Conservation (phyloP, 2,113 vertebrate genomes). For the Callorhinus ursinus region DNA sequence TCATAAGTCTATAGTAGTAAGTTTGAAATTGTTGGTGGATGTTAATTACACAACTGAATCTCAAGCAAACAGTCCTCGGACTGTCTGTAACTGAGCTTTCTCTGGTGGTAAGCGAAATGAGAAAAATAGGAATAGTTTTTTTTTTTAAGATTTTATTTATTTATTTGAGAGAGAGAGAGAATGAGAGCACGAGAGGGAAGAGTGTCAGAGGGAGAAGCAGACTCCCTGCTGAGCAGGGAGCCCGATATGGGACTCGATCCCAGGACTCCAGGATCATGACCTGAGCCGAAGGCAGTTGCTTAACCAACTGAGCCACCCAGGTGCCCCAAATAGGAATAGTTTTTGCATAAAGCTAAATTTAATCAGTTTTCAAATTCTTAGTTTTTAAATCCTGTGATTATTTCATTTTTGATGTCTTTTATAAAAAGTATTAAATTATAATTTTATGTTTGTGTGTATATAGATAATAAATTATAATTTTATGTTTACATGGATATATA, state of each 20-base stretch:
- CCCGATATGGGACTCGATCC: too few relatives aligned
- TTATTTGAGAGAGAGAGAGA: too few relatives aligned
- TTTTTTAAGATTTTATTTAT: too few relatives aligned
- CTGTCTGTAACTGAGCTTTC: background rate
- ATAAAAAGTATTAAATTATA: background rate
- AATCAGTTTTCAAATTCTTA: constrained; percentile 9
- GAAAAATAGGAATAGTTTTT: background rate
- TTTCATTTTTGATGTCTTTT: constrained; percentile 1
- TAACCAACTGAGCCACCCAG: too few relatives aligned
- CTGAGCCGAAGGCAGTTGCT: too few relatives aligned
- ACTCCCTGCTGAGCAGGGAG: too few relatives aligned
- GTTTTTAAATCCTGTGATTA: background rate
- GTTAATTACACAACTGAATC: background rate
- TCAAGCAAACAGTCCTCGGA: background rate
- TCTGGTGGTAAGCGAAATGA: constrained; percentile 11
- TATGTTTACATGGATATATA: background rate
- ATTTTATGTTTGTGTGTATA: background rate
- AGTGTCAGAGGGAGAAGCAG: too few relatives aligned
- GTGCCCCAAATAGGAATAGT: background rate
- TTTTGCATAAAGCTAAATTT: constrained; percentile 19
- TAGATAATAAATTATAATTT: background rate
- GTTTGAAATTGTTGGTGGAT: constrained; percentile 27
- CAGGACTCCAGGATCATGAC: too few relatives aligned
- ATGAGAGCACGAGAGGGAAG: too few relatives aligned
- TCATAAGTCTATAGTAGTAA: constrained; percentile 8